Base-by-base conservation (phyloP, 2,888 invertebrate species). In the Zelleria hepariella region DNA sequence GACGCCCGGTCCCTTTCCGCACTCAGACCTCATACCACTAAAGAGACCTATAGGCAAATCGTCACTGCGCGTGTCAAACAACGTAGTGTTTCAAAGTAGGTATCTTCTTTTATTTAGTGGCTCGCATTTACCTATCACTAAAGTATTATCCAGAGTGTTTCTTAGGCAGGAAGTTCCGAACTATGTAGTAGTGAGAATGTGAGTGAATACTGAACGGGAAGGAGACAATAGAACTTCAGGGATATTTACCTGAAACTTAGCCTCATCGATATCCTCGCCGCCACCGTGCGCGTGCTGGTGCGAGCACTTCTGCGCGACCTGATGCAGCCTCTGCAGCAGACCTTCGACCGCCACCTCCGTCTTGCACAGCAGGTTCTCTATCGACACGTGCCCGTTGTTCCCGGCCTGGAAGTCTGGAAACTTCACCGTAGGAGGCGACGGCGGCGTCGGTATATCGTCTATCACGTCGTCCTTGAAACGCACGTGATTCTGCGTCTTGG, bases 251-350 rank as follows among this genome's bases (percentile, higher is more conserved):
- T 94, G 94, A 74, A 94, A 95, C 75, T 94, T 94, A 51, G 92
- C 91, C 74, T 95, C 94, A 68, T 94, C 93, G 68, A 94, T 94
- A 66, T 92, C 91, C 60, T 91, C 90, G 0, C 94, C 94, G 1
- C 94, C 94, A 0, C 94, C 94, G 55, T 93, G 94, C 0, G 92
- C 90, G 73, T 94, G 94, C 24, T 94, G 94, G 15, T 92, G 92
- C 6, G 91, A 91, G 69, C 94, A 94, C 65, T 92, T 92, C 62
- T 92, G 92, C 4, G 94, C 93, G 20, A 93, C 92, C 67, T 92
- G 93, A 68, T 94, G 94, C 65, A 94, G 75, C 64, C 93, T 82
- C 64, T 92, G 91, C 65, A 94, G 76, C 53, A 94, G 75, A 4
- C 93, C 93, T 0, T 92, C 91, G 78, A 93, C 93, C 1, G 93